These are phyloP conservation scores for Diadema setosum DNA, from an alignment of 35 echinoderm and acorn worm genomes.

Conservation along the genomic window DNA sequence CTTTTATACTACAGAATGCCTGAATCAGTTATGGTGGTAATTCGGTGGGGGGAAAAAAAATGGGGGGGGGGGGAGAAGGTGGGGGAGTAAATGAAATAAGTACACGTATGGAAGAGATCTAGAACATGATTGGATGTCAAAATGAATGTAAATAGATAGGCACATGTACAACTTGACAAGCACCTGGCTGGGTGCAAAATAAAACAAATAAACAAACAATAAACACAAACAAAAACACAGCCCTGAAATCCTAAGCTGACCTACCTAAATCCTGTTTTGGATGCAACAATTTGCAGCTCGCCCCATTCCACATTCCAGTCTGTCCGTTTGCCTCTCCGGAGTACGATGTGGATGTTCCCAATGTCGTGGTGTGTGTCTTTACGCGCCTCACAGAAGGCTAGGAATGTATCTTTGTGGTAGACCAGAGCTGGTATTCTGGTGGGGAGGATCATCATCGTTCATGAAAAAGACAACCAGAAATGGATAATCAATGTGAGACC, in stretches of 20 bases:
- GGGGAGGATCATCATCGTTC: not conserved
- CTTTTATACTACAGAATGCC: too few species aligned
- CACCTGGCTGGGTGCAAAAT: not conserved
- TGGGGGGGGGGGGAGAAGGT: too few species aligned
- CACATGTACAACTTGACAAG: not conserved
- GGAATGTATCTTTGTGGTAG: slow-evolving; percentile 72
- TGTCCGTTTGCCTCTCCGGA: slow-evolving; percentile 49
- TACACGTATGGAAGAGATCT: not conserved
- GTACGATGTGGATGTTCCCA: slow-evolving; percentile 82
- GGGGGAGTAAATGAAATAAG: too few species aligned
- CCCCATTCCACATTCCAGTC: slow-evolving; percentile 73
- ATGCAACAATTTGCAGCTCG: slow-evolving; percentile 52
- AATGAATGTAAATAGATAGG: not conserved
- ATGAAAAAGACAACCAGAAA: not conserved
- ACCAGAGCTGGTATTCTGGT: slow-evolving; percentile 88
- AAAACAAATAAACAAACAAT: too few species aligned
- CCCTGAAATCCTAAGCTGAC: too few species aligned
- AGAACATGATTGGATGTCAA: not conserved
- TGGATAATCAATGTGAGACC: too few species aligned
- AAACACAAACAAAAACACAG: too few species aligned
- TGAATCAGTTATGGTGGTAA: too few species aligned
- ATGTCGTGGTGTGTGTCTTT: slow-evolving; percentile 76
- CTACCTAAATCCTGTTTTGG: slow-evolving; percentile 68
- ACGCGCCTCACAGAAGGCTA: slow-evolving; percentile 93
- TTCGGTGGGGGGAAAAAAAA: too few species aligned